phyloP scores from a whole-genome alignment of 2,113 vertebrate genomes.

The Upupa epops region DNA sequence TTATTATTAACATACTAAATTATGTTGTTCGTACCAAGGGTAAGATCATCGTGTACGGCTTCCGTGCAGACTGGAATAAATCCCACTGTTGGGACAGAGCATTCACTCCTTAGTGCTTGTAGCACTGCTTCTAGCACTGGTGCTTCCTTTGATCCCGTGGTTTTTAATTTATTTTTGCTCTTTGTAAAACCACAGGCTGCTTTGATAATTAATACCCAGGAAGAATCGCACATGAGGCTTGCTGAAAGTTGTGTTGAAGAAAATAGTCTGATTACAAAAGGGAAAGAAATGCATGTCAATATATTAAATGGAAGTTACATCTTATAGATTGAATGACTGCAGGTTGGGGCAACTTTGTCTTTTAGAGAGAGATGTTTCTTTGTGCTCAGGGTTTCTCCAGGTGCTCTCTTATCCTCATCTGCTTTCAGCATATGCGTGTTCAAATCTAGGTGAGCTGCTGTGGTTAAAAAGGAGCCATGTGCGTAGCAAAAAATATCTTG shows the following conservation, averaged over 20 bases:
- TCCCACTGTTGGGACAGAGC: constrained; percentile 4
- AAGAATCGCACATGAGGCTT: constrained; percentile 52
- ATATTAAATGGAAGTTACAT: constrained; percentile 11
- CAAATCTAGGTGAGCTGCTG: background rate
- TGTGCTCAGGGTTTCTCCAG: background rate
- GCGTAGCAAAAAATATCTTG: background rate
- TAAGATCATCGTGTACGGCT: constrained; percentile 37
- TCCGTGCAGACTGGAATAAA: constrained; percentile 54
- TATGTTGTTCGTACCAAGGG: background rate
- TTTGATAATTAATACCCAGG: constrained; percentile 62
- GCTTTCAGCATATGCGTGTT: background rate
- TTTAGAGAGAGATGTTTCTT: background rate
- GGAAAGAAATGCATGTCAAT: background rate
- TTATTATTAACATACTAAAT: constrained; percentile 51
- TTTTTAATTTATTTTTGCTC: constrained; percentile 72
- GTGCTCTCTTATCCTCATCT: background rate
- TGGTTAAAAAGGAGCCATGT: background rate
- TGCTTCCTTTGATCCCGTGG: constrained; percentile 56
- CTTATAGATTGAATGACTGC: background rate
- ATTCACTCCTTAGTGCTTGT: constrained; percentile 18
- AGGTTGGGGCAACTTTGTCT: background rate
- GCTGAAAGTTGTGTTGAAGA: constrained; percentile 12
- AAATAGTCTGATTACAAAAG: constrained; percentile 50
- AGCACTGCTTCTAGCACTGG: background rate
- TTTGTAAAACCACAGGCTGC: constrained; percentile 54